Evolutionary conservation across 2,797 vertebrate species (phyloP), one percentile per base, ranked within the genome.

Genomic region (Rhinogobio ventralis): DNA sequence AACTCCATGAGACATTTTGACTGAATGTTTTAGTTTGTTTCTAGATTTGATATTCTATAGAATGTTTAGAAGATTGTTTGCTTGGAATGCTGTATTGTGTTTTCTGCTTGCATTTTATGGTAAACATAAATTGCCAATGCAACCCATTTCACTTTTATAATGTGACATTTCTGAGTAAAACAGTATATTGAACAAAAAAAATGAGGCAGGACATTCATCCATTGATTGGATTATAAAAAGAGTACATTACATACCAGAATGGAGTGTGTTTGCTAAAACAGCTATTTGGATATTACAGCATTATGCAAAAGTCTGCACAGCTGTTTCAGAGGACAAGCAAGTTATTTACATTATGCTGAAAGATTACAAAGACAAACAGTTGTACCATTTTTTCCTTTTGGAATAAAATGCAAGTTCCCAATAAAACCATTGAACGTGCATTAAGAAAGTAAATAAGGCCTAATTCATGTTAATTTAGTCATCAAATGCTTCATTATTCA

Each of bases 281-380:
- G 30, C 19, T 36, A 28, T 72, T 72, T 72, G 69, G 7, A 25
- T 19, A n/a, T 75, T 55, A n/a, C 23, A 9, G 13, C 20, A n/a
- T 55, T 39, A n/a, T 57, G 30, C 36, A 55, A n/a, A 15, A 75
- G 7, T 14, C 30, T 17, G 30, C 23, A 17, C 51, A 75, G 73
- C 73, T 39, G 51, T 57, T 57, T n/a, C 20, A 57, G 11, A 57
- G 30, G 28, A 75, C n/a, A 20, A 39, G 30, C 10, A 55, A 55
- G 14, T 55, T 36, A 55, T 75, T 77, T 77, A 42, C 23, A 62
- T 45, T 19, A 60, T 25, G 36, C n/a, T 77, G 55, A 60, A 25
- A 60, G 55, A 76, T 76, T 76, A 76, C 53, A 60, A 76, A 60
- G 53, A 25, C 51, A 75, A 55, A 36, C 72, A 33, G 49, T 13